Base-by-base conservation (phyloP, 2,113 vertebrate genomes). In the Leptocoma aspasia region DNA sequence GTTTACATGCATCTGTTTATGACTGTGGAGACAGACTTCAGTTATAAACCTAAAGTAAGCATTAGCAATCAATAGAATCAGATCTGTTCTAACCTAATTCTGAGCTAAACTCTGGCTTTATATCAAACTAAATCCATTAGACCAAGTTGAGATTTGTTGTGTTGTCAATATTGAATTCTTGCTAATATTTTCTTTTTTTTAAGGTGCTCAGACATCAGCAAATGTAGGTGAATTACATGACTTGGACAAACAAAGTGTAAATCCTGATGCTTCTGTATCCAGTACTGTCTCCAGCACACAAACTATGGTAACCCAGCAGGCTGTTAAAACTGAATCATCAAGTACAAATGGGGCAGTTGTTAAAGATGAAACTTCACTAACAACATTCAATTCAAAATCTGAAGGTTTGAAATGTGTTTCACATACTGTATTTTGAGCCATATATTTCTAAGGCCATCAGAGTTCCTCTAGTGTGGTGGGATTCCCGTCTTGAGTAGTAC, bases 291-390 rank as follows among this genome's bases (percentile, higher is more conserved):
- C 95, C 97, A 96, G 97, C 87, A 15, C 98, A 96, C 98, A 97
- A 94, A 97, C 96, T 96, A 97, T 97, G 97, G 97, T 97, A 97
- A 97, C 98, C 97, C 97, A 98, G 96, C 97, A 98, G 97, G 96
- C 97, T 97, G 97, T 98, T 98, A 98, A 98, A 98, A 98, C 97
- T 93, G 98, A 98, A 86, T 97, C 98, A 95, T 97, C 97, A 97
- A 98, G 97, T 98, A 98, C 97, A 97, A 98, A 98, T 94, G 97
- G 97, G 97, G 96, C 98, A 96, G 96, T 98, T 98, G 97, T 98
- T 96, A 98, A 98, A 98, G 98, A 98, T 98, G 97, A 98, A 96
- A 97, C 98, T 97, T 98, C 98, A 97, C 97, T 98, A 97, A 96
- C 96, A 97, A 90, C 98, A 96, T 96, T 97, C 97, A 97, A 96